Conservation (phyloP, 2,888 invertebrate genomes). For the Troides aeacus region DNA sequence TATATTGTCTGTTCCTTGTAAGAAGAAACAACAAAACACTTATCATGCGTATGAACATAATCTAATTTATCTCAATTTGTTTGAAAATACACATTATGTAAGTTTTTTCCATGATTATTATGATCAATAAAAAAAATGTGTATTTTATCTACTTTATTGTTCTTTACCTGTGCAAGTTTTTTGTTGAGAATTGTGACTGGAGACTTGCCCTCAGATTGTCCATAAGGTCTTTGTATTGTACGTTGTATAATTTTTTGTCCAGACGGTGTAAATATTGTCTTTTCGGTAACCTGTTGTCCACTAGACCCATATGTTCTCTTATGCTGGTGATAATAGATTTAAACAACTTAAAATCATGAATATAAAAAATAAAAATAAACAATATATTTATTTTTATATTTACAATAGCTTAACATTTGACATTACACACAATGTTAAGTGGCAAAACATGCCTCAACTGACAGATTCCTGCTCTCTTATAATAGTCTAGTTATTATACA, state of each 20-base stretch:
- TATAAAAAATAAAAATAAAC: background rate
- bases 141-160: background rate
- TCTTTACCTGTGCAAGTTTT: constrained; percentile 63
- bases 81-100: too few relatives aligned
- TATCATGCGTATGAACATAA: too few relatives aligned
- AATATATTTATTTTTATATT: too few relatives aligned
- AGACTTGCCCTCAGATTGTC: constrained; percentile 54
- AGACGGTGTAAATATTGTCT: constrained; percentile 75
- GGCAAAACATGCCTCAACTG: too few relatives aligned
- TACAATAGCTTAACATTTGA: too few relatives aligned
- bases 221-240: constrained; percentile 64
- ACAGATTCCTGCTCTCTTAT: too few relatives aligned
- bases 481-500: too few relatives aligned
- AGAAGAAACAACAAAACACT: too few relatives aligned
- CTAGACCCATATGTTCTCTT: constrained; percentile 58
- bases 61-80: too few relatives aligned
- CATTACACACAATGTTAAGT: too few relatives aligned
- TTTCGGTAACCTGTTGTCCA: constrained; percentile 72
- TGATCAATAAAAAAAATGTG: background rate
- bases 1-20: too few relatives aligned
- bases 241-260: constrained; percentile 78
- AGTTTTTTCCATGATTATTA: too few relatives aligned
- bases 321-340: constrained; percentile 40
- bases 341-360: background rate
- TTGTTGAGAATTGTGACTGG: constrained; percentile 71